Percentiles rank a stretch among this genome's conserved stretches.
Evolutionary conservation across 2,797 vertebrate species (phyloP).

Genomic region (Cygnus olor): DNA sequence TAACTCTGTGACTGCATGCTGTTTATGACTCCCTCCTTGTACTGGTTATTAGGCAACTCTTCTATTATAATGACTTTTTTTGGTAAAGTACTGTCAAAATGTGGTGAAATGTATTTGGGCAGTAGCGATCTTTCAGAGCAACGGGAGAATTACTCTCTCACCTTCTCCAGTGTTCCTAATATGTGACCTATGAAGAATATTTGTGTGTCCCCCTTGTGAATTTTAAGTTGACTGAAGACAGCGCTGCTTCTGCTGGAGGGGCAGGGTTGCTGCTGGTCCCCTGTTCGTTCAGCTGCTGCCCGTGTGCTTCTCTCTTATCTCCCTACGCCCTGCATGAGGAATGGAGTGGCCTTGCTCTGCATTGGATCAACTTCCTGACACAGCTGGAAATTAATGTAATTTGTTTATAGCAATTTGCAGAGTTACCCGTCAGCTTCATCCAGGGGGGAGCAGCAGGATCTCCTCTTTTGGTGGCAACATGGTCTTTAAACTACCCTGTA

Average conservation of each 20-base stretch:
- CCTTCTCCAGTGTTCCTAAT: background rate
- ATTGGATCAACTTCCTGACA: background rate
- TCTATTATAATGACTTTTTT: background rate
- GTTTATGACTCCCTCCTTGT: background rate
- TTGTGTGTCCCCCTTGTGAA: background rate
- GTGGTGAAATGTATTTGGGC: background rate
- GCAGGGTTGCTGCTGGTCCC: background rate
- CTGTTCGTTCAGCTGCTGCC: background rate
- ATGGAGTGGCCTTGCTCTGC: background rate
- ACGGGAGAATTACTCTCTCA: accelerated
- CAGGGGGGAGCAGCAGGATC: accelerated
- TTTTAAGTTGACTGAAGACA: background rate
- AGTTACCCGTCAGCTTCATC: background rate
- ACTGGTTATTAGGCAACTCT: background rate
- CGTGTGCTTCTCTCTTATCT: background rate
- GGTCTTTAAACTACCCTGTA: background rate
- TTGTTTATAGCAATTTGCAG: background rate
- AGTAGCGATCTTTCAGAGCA: background rate
- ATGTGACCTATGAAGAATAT: background rate
- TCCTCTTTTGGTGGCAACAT: background rate
- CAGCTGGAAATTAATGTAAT: background rate
- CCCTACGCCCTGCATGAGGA: background rate
- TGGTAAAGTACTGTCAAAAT: background rate
- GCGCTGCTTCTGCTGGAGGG: background rate
- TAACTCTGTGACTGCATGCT: background rate